A percentile compares a stretch with the other conserved stretches of the same genome.
phyloP scores from a whole-genome alignment of 30 jellyfish, hydroid and myxozoan species.

The Mastigias papua region DNA sequence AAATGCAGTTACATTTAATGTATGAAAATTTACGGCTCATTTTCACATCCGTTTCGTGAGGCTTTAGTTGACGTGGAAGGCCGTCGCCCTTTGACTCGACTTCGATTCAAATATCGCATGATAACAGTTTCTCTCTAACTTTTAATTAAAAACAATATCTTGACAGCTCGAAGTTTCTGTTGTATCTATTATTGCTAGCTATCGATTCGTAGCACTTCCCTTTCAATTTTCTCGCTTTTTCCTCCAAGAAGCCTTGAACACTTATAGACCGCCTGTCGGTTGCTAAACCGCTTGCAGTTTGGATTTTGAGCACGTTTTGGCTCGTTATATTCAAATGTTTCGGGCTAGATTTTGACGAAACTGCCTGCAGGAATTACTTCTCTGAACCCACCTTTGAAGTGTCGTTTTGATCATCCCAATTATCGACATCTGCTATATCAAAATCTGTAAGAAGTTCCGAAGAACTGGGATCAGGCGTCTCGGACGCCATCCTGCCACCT shows the following conservation, averaged over 20 bases:
- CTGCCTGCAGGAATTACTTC: constrained; percentile 45
- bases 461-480: constrained; percentile 91
- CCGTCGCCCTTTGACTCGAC: neutral
- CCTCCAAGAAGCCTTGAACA: constrained; percentile 19
- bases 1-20: neutral
- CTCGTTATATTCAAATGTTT: constrained; percentile 41
- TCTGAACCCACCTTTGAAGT: constrained; percentile 89
- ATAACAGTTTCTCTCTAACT: neutral
- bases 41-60: neutral
- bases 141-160: neutral
- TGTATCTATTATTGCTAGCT: constrained; percentile 1
- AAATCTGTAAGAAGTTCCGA: constrained; percentile 91
- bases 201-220: neutral
- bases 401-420: constrained; percentile 93
- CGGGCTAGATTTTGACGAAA: constrained; percentile 45
- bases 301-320: constrained; percentile 62
- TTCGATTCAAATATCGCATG: neutral
- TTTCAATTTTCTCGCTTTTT: constrained; percentile 11
- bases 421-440: constrained; percentile 94
- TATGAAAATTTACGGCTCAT: neutral
- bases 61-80: neutral
- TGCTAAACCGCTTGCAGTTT: constrained; percentile 4
- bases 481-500: constrained; percentile 94
- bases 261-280: constrained; percentile 12
- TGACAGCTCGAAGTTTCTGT: neutral